Percentiles rank a stretch among this genome's conserved stretches.
These are phyloP conservation scores for Trididemnum miniatum DNA, from an alignment of 23 tunicate species.

Conservation along the genomic window DNA sequence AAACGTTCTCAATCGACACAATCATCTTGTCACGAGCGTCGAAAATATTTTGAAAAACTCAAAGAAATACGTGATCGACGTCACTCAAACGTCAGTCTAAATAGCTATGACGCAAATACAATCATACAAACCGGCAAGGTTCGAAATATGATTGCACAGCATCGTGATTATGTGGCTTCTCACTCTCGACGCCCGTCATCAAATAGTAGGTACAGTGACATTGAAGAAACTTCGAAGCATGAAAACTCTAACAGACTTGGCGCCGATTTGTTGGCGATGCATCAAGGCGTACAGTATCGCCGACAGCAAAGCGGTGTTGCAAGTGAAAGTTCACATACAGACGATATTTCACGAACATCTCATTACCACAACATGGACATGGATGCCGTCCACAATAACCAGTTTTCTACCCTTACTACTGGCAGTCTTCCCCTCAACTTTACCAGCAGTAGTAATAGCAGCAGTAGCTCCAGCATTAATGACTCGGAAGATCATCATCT, in stretches of 20 bases:
- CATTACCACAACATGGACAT: background rate
- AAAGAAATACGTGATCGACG: constrained; percentile 39
- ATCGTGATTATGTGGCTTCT: constrained; percentile 2
- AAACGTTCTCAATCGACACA: constrained; percentile 7
- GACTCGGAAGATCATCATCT: constrained; percentile 16
- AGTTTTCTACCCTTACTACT: constrained; percentile 30
- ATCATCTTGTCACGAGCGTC: constrained; percentile 12
- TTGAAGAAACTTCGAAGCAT: too few relatives aligned
- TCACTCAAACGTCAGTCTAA: constrained; percentile 1
- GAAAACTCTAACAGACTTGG: background rate
- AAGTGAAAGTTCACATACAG: background rate
- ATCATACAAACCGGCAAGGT: constrained; percentile 20
- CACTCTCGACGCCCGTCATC: background rate
- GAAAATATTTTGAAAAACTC: constrained; percentile 35
- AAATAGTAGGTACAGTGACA: background rate
- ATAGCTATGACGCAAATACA: background rate
- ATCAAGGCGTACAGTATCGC: background rate
- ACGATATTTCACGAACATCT: background rate
- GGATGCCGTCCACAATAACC: background rate
- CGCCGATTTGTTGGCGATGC: background rate
- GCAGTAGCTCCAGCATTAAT: constrained; percentile 15
- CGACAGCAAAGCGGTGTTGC: constrained; percentile 3
- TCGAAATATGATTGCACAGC: constrained; percentile 20
- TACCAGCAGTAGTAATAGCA: constrained; percentile 50
- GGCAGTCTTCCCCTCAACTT: constrained; percentile 44